A percentile compares a stretch with the other conserved stretches of the same genome.
phyloP scores from a whole-genome alignment of 1,140 invertebrate species.

The Calliphora vicina region DNA sequence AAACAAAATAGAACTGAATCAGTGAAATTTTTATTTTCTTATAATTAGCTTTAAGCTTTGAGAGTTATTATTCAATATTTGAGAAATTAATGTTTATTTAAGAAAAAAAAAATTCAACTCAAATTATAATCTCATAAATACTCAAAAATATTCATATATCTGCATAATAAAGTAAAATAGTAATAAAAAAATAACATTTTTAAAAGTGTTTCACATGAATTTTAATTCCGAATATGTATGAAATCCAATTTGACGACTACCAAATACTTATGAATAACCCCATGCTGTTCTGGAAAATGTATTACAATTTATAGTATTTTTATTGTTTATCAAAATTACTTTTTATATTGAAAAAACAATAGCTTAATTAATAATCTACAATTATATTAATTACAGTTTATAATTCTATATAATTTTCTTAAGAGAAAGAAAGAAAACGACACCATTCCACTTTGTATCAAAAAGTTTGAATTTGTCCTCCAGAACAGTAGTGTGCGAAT shows the following conservation, averaged over 20 bases:
- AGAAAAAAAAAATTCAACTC: neutral
- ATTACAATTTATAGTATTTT: too few relatives aligned
- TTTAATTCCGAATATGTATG: slow-evolving; percentile 2
- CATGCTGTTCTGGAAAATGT: too few relatives aligned
- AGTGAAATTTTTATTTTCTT: neutral
- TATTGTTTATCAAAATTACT: too few relatives aligned
- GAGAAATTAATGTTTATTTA: neutral
- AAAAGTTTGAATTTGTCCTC: too few relatives aligned
- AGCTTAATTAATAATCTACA: too few relatives aligned
- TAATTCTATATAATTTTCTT: too few relatives aligned
- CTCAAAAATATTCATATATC: neutral
- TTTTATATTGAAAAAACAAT: too few relatives aligned
- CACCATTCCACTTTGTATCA: too few relatives aligned
- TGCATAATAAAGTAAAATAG: neutral
- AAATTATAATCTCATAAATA: slow-evolving; percentile 10
- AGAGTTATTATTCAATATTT: too few relatives aligned
- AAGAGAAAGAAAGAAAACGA: neutral
- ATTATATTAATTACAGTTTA: too few relatives aligned
- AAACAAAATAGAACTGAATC: too few relatives aligned
- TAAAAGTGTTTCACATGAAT: neutral
- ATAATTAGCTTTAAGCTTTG: neutral
- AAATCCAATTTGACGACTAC: neutral
- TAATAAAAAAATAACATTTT: neutral
- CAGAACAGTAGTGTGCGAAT: neutral
- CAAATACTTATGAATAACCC: neutral